Base-by-base conservation (phyloP, 1,140 invertebrate species). In the Polyergus mexicanus region DNA sequence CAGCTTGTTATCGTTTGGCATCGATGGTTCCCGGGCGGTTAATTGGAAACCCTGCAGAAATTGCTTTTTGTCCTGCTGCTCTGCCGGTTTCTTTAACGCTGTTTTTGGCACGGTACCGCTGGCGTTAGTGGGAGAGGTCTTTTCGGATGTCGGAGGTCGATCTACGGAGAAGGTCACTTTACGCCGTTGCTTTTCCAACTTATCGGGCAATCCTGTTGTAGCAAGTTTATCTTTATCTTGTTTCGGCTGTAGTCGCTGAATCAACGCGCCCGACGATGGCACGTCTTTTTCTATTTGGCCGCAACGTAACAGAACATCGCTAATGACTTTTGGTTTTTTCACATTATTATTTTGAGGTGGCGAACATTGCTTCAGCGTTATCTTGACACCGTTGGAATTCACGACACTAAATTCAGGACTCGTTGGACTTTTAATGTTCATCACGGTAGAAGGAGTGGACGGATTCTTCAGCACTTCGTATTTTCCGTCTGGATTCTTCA, bases 331-430 rank as follows among this genome's bases (percentile, higher is more conserved):
- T 2, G 93, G 93, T 22, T 90, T 91, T 3, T 63, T 86, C 1
- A 63, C 7, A 25, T 28, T 86, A 10, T 3, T n/a, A 54, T 63
- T 88, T 32, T 66, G 51, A 10, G 86, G 88, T 1, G 93, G 93
- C 0, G 90, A 75, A 38, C 92, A 94, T 58, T 94, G 94, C 22
- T 95, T 95, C 41, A 94, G 71, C 5, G 92, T 95, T 28, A 94
- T 94, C 71, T 94, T 95, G 3, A 94, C 92, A 19, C 93, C 92
- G 47, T 93, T 94, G 8, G 92, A 93, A 84, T 94, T 94, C 7
- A 94, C 93, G 3, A 94, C 92, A 62, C 94, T 94, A 38, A 94
- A 94, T 68, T 94, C 92, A 0, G 93, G 86, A 77, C 84, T 92
- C 0, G 87, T 22, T 22, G 58, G 83, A 0, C 56, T 8, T 62